A percentile compares a stretch with the other conserved stretches of the same genome.
phyloP scores from a whole-genome alignment of 1,140 invertebrate genomes.

The Saccostrea glomerata region DNA sequence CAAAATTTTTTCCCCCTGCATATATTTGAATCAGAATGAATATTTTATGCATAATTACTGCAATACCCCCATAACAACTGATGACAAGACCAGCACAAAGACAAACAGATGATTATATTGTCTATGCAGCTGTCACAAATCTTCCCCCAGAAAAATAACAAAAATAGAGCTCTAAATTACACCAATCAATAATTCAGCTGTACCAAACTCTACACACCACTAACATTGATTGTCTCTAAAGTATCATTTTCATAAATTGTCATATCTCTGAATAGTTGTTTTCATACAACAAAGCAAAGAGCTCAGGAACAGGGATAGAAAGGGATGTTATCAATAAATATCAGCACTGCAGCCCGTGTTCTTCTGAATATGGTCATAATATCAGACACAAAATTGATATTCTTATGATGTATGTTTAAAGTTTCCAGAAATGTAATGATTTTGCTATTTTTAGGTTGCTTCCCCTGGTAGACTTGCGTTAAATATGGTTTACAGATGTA shows the following conservation, averaged over 20 bases:
- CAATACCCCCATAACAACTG: no score
- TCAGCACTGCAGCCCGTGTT: not conserved
- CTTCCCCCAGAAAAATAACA: not conserved
- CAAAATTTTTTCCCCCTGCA: no score
- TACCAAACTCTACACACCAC: not conserved
- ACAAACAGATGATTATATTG: not conserved
- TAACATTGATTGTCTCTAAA: not conserved
- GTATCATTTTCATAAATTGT: conserved; percentile 30
- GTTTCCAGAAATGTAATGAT: not conserved
- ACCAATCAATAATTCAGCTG: conserved; percentile 34
- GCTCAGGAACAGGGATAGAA: not conserved
- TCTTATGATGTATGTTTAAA: not conserved
- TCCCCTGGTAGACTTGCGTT: conserved; percentile 29
- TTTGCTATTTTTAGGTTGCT: conserved; percentile 23
- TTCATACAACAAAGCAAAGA: not conserved
- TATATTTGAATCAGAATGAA: no score
- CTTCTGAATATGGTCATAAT: not conserved
- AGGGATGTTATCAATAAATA: not conserved
- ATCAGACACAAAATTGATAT: conserved; percentile 10
- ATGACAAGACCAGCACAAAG: no score
- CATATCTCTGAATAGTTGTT: conserved; percentile 10
- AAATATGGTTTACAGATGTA: no score
- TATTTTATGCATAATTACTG: no score
- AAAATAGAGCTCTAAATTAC: conserved; percentile 13
- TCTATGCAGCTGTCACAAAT: not conserved